Base-by-base conservation (phyloP, 2,797 vertebrate species). In the Chelonia mydas region DNA sequence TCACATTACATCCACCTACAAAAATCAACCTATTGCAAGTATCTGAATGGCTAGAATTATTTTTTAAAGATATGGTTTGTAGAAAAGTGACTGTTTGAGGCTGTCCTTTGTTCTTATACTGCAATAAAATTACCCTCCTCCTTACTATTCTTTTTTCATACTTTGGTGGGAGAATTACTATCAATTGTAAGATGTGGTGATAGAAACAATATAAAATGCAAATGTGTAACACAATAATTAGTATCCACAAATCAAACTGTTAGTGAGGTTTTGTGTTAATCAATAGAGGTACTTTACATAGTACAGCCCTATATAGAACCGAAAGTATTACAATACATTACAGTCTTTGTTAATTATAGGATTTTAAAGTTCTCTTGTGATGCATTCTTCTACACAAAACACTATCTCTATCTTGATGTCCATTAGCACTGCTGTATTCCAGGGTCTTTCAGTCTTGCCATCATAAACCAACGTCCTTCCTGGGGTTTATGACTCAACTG, bases 281-380 rank as follows among this genome's bases (percentile, higher is more conserved):
- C 94, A 88, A 95, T 96, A 93, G 11, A 84, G 86, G 25, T 88
- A 31, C 77, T 90, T 93, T 90, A 95, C 93, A 88, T 86, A 96
- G 79, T 85, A 83, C 15, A 53, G 94, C 50, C 49, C 37, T 77
- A n/a, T 83, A 81, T 79, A 95, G 94, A 89, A 90, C 49, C 68
- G 41, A 91, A 51, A 79, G 89, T 91, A 90, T 88, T 93, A 81
- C 41, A 87, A 84, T 95, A 81, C 2, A 92, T 94, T 76, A 91
- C 17, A 81, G 11, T 65, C 90, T 92, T 92, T 81, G 37, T 86
- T 96, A 96, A 96, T 96, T 95, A 89, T 27, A 84, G n/a, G 27
- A 37, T 54, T 95, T 93, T 33, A 88, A 84, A 95, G 25, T 93
- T 95, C 94, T 91, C 72, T 95, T 93, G 84, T 88, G 72, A 91